Base-by-base conservation (phyloP, 1,140 invertebrate species). In the Philopotamus ludificatus region DNA sequence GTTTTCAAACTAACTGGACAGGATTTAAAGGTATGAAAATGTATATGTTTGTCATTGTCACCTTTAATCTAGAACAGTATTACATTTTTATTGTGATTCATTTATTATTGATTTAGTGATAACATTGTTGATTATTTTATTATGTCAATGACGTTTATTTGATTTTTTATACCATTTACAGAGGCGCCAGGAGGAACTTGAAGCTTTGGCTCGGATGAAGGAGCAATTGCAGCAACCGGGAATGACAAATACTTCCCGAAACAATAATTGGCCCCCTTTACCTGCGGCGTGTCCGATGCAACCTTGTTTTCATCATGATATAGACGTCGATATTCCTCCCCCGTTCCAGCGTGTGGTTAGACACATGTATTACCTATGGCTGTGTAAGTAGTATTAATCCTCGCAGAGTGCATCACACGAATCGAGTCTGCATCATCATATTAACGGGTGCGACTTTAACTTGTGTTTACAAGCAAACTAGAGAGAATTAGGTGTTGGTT, bases 251-350 rank as follows among this genome's bases (percentile, higher is more conserved):
- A 80, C 84, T 82, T 91, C 87, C 51, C 85, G 92, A 69, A 85
- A 89, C 73, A 97, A 99, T 76, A 99, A 99, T 81, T 99, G 96
- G 95, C 97, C 97, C 1, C 97, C 97, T 10, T 76, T 99, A 60
- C 97, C 97, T 3, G 86, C 90, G 26, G 89, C 89, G 70, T 95
- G 89, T 71, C 95, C 93, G 73, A 85, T 98, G 53, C 93, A 97
- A 74, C 97, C 97, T 1, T 99, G 97, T 78, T 99, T 99, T 79
- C 99, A 99, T 81, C 97, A 99, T 83, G 97, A 99, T 78, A 98
- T 99, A 69, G 93, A 95, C 79, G 91, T 99, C n/a, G 98, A 99
- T 77, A 99, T 99, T 79, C 95, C 96, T 16, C 80, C 94, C 50
- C 94, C 99, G 77, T 99, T 99, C 80, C 96, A 99, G 78, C 91